Conservation (phyloP, 2,797 vertebrate species). For the Brachymystax lenok region DNA sequence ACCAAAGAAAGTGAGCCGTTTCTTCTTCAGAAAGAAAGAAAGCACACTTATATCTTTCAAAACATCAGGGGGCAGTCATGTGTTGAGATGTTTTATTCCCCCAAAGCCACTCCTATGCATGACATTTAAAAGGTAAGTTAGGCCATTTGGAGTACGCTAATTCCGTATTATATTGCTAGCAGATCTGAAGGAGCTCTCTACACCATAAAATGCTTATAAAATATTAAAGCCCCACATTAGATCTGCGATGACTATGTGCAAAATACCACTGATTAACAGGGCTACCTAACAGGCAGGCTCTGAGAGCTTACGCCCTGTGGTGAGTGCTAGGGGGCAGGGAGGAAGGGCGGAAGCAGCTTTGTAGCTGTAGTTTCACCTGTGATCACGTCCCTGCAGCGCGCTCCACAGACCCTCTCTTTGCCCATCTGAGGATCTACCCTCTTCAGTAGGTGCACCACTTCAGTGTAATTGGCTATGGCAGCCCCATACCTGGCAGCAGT, state of each 20-base stretch:
- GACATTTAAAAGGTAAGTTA: conserved; percentile 81
- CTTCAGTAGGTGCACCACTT: conserved; percentile 90
- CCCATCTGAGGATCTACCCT: conserved; percentile 72
- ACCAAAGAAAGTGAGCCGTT: conserved; percentile 69
- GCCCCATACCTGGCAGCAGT: conserved; percentile 90
- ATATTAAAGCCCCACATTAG: conserved; percentile 78
- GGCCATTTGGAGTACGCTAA: conserved; percentile 80
- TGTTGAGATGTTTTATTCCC: conserved; percentile 72
- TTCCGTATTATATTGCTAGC: conserved; percentile 75
- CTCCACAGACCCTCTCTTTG: conserved; percentile 79
- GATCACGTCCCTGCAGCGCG: conserved; percentile 84
- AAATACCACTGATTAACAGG: conserved; percentile 67
- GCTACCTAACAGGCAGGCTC: conserved; percentile 38
- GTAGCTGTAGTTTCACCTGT: conserved; percentile 90
- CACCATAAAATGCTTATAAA: conserved; percentile 77
- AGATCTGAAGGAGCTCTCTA: conserved; percentile 73
- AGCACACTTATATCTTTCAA: conserved; percentile 69
- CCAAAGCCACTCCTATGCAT: conserved; percentile 74
- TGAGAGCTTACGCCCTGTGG: conserved; percentile 63
- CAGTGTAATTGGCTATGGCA: conserved; percentile 90
- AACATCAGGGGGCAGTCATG: conserved; percentile 79
- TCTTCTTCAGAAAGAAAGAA: conserved; percentile 29
- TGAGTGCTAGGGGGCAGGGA: conserved; percentile 40
- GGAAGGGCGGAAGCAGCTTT: conserved; percentile 43
- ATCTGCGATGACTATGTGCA: conserved; percentile 73